Evolutionary conservation across 2,113 vertebrate species (phyloP), one percentile per base, ranked within the genome.

Genomic region (Anolis carolinensis): DNA sequence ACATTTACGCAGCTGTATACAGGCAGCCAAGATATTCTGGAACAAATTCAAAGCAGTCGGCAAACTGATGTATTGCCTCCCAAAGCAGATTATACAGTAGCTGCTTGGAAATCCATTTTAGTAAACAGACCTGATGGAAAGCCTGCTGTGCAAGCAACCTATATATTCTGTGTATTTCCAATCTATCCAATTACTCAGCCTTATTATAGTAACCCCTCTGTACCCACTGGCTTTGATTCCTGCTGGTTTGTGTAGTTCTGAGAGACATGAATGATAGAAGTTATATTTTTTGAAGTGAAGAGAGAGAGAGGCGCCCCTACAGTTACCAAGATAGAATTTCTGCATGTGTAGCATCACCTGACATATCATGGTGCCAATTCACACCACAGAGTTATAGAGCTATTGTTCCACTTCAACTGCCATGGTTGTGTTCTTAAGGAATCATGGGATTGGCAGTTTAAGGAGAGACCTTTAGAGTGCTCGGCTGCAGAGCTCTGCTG

Each of bases 51-150:
- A 86, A 81, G 13, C 70, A 67, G 71, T 75, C 71, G 7, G n/a
- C 70, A 81, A 74, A 74, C 71, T 86, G 79, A 86, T 86, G 32
- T 81, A 81, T 81, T 75, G 79, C 85, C 71, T 75, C 44, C 79
- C 74, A 59, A 75, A 86, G 79, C 59, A 81, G 79, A 81, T 86
- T 81, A 52, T 65, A 86, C 79, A 86, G 85, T 81, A 86, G 79
- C 85, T 86, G 62, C 59, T 86, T 74, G 85, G 78, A 86, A 86
- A 72, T 86, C 78, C 44, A 85, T 86, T 81, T 86, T 70, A 75
- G 78, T 67, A 86, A 81, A 86, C 70, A 81, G 55, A 34, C n/a
- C 85, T 86, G 85, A 75, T 81, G 78, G 67, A 86, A 86, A 81
- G 39, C 70, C 70, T 86, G 85, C 59, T 86, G 30, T 74, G 85